Evolutionary conservation across 2,888 invertebrate species (phyloP), one percentile per base, ranked within the genome.

Genomic region (Caenorhabditis sinica): DNA sequence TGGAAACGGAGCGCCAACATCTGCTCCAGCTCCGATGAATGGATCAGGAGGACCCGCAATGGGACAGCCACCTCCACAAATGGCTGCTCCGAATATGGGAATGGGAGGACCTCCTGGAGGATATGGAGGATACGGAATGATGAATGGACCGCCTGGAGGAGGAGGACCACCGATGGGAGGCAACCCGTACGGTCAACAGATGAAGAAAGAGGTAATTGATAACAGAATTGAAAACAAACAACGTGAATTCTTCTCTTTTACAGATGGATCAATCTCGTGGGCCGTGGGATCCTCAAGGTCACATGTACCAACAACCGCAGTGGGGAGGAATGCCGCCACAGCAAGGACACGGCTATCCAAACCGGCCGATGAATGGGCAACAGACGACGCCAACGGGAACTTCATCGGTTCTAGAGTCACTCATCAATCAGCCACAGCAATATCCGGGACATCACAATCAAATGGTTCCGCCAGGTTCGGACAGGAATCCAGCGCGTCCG

Each of bases 1-100:
- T 25, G 74, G 68, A 25, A 33, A 43, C 6, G 28, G 71, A 0
- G 56, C 53, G 5, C 43, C 68, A 53, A 17, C 20, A 28, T 49
- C 43, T 25, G 49, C 63, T 15, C 28, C 71, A 20, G 36, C 56
- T n/a, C 49, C 71, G n/a, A 49, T 74, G 69, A 75, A 71, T 40
- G 77, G 66, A 53, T n/a, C 49, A n/a, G 80, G 69, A 20, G 65
- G 71, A 36, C 88, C 90, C 40, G 85, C 88, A 36, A 86, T 90
- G 82, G 90, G 90, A 49, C 91, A 92, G 74, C 90, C 90, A 15
- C 90, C 90, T 23, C 89, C 89, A 40, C 89, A 89, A 75, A 88
- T 89, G 82, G 79, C 79, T 13, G 77, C 77, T 17, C 66, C 77
- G 17, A 79, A 79, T 33, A 71, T 79, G 58, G 81, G 82, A 53